phyloP scores from a whole-genome alignment of 2,888 invertebrate species.

The Lasioglossum vierecki region DNA sequence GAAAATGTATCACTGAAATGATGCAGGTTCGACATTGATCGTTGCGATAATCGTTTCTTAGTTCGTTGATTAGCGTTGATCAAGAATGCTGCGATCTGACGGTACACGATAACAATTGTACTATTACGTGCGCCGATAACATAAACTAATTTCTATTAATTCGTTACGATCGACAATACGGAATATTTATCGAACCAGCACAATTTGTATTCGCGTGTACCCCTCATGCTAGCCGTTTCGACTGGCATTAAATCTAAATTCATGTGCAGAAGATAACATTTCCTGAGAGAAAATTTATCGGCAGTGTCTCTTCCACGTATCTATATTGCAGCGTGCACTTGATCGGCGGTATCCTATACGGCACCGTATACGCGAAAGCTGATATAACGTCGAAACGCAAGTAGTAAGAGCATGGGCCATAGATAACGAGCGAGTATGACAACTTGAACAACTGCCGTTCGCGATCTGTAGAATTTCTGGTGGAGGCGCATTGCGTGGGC shows the following conservation, averaged over 20 bases:
- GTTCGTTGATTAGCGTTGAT: background rate
- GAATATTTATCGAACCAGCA: no score
- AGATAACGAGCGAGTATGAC: conserved; percentile 3
- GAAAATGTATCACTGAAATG: background rate
- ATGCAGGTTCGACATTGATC: background rate
- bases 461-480: background rate
- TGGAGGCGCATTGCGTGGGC: no score
- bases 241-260: conserved; percentile 8
- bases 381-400: background rate
- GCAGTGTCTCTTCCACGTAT: conserved; percentile 19
- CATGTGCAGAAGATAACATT: background rate
- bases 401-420: background rate
- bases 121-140: background rate
- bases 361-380: background rate
- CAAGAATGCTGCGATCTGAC: no score
- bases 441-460: conserved; percentile 17
- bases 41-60: background rate
- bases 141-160: no score
- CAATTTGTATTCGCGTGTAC: background rate
- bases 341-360: conserved; percentile 32
- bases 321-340: background rate
- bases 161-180: no score
- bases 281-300: conserved; percentile 35
- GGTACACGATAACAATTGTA: no score
- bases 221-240: background rate